A percentile compares a stretch with the other conserved stretches of the same genome.
Conservation (phyloP, 1,140 invertebrate genomes). For the Bombus superbus region DNA sequence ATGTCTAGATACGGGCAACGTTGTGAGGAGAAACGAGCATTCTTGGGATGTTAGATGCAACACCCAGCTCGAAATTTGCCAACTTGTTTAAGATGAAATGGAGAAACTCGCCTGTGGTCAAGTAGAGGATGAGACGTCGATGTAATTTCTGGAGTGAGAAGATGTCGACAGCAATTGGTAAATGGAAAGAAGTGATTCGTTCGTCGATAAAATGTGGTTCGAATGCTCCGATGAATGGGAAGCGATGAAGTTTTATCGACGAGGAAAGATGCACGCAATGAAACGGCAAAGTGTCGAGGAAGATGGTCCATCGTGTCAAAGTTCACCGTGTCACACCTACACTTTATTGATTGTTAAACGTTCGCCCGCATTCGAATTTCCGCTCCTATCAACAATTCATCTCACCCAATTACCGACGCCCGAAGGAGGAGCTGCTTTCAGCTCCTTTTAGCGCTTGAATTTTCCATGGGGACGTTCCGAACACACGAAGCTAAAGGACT, state of each 20-base stretch:
- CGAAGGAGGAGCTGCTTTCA: neutral
- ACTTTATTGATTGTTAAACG: neutral
- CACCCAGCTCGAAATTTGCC: neutral
- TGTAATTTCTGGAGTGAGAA: neutral
- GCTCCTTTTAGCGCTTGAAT: slow-evolving; percentile 28
- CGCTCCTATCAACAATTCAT: slow-evolving; percentile 7
- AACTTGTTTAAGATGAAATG: neutral
- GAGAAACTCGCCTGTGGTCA: neutral
- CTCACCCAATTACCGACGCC: neutral
- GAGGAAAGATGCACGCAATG: neutral
- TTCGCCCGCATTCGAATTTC: neutral
- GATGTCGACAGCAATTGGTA: neutral
- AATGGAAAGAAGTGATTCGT: neutral
- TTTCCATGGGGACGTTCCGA: neutral
- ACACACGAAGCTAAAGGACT: neutral
- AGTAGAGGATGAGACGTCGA: neutral
- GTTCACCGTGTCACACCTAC: neutral
- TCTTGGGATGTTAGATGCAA: neutral
- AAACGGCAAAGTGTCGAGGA: neutral
- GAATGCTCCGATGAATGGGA: neutral
- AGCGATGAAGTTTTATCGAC: neutral
- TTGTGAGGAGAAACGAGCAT: neutral
- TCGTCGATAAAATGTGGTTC: neutral
- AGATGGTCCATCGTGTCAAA: neutral
- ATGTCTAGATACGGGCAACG: neutral